Evolutionary conservation across 2,113 vertebrate species (phyloP).

Genomic region (Sturnus vulgaris): DNA sequence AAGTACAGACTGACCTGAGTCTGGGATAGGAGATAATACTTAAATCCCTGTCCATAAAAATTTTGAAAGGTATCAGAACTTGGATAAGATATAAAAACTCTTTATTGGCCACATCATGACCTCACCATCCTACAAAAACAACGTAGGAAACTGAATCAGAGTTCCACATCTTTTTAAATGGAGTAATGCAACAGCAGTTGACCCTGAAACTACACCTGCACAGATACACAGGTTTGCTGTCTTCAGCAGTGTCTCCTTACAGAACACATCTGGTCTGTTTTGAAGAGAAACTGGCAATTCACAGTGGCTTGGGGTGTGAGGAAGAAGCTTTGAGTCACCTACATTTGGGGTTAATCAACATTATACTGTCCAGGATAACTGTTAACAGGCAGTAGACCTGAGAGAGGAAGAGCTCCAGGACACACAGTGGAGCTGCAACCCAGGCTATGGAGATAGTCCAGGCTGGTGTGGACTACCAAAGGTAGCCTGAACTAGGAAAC

Average conservation of each 20-base stretch:
- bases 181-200: background rate
- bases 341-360: background rate
- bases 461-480: background rate
- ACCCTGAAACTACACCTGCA: background rate
- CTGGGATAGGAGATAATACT: background rate
- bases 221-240: background rate
- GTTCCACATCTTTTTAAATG: background rate
- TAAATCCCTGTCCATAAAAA: background rate
- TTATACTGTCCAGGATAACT: background rate
- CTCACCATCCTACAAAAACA: background rate
- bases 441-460: background rate
- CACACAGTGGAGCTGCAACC: accelerated
- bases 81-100: background rate
- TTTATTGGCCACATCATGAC: background rate
- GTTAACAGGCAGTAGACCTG: background rate
- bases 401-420: background rate
- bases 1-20: background rate
- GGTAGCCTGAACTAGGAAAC: background rate
- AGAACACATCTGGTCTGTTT: background rate
- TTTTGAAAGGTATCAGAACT: background rate
- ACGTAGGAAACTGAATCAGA: background rate
- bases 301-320: background rate
- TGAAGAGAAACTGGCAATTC: background rate
- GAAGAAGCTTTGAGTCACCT: background rate
- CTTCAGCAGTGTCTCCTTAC: background rate